Evolutionary conservation across 2,797 vertebrate species (phyloP).

Genomic region (Gephyroberyx darwinii): DNA sequence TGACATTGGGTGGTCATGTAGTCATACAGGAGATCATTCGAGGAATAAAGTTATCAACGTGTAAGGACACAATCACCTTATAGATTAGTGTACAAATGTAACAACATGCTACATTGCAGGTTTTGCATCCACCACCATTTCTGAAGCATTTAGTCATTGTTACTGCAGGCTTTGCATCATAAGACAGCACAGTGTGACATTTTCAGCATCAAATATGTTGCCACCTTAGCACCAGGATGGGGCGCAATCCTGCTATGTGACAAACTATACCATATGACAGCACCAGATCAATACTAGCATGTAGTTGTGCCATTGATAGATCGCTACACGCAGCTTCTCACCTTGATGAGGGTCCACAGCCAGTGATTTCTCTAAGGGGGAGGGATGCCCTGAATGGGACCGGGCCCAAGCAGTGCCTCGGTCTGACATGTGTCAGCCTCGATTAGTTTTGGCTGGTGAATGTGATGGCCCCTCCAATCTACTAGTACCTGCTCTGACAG

Average conservation of each 20-base stretch:
- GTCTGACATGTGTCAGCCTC: constrained; percentile 75
- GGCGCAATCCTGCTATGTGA: not conserved
- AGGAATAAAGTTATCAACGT: constrained; percentile 32
- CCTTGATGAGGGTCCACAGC: constrained; percentile 44
- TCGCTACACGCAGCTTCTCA: constrained; percentile 50
- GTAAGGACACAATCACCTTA: constrained; percentile 12
- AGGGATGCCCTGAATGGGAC: constrained; percentile 61
- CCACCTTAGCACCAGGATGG: not conserved
- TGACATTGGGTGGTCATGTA: constrained; percentile 25
- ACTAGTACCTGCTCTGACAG: constrained; percentile 52
- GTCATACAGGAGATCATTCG: constrained; percentile 24
- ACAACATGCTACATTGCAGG: not conserved
- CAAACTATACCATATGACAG: constrained; percentile 22
- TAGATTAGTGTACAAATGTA: not conserved
- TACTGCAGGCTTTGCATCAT: not conserved
- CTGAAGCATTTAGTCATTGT: not conserved
- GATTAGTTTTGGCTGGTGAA: constrained; percentile 70
- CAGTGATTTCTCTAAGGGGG: constrained; percentile 66
- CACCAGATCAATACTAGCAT: constrained; percentile 51
- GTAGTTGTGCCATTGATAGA: constrained; percentile 47
- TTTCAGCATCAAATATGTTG: not conserved
- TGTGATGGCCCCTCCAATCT: constrained; percentile 57
- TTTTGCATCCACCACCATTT: not conserved
- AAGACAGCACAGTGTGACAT: not conserved
- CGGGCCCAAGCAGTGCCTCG: constrained; percentile 54